A percentile compares a stretch with the other conserved stretches of the same genome.
Conservation (phyloP, 1,140 invertebrate genomes). For the Drosophila jambulina region DNA sequence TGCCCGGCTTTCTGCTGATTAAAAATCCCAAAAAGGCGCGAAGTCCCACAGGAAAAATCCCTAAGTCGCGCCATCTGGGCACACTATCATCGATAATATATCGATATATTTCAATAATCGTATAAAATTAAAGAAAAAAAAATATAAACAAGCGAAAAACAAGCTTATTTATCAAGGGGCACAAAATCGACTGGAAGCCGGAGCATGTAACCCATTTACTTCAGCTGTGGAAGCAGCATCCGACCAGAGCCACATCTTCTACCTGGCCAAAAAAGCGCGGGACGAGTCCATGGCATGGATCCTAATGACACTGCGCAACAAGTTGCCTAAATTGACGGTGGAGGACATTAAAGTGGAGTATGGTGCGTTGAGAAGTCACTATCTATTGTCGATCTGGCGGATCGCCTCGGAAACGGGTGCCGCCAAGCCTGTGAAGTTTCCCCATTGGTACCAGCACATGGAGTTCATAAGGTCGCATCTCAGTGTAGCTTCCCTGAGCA, state of each 20-base stretch:
- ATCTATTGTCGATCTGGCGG: neutral
- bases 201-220: neutral
- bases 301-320: neutral
- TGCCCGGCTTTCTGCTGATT: too few relatives aligned
- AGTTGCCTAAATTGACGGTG: neutral
- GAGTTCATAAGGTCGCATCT: neutral
- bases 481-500: neutral
- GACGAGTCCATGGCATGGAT: neutral
- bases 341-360: neutral
- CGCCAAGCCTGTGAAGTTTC: neutral
- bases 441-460: conserved; percentile 7
- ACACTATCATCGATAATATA: too few relatives aligned
- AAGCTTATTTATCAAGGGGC: neutral
- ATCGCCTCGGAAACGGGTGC: neutral
- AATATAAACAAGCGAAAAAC: neutral
- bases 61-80: too few relatives aligned
- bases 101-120: too few relatives aligned
- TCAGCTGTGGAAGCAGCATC: neutral
- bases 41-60: too few relatives aligned
- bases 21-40: too few relatives aligned
- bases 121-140: too few relatives aligned
- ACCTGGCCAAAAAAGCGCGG: neutral
- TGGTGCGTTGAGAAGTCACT: too few relatives aligned
- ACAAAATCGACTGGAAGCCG: neutral
- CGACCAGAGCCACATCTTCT: neutral